A percentile compares a stretch with the other conserved stretches of the same genome.
Evolutionary conservation across 2,888 invertebrate species (phyloP).

Genomic region (Temnothorax unifasciatus): DNA sequence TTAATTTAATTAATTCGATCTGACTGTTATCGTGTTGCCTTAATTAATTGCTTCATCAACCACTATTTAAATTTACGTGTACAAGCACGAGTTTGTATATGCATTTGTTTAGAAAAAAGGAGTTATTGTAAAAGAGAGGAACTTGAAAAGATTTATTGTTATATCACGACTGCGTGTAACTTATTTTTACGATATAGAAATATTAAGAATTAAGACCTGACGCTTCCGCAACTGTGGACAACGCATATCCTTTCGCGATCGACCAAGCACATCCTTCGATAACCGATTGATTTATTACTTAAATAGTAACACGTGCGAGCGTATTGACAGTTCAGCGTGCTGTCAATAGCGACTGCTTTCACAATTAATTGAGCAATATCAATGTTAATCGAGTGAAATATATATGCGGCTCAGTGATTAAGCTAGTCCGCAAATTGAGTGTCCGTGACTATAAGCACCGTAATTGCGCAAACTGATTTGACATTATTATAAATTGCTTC

Average conservation of each 20-base stretch:
- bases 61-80: not conserved
- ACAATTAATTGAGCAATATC: conserved; percentile 55
- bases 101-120: not conserved
- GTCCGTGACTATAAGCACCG: conserved; percentile 18
- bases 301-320: conserved; percentile 47
- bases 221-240: not conserved
- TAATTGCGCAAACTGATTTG: conserved; percentile 38
- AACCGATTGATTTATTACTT: conserved; percentile 55
- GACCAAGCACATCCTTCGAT: conserved; percentile 20
- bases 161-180: not conserved
- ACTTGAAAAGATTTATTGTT: not conserved
- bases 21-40: not conserved
- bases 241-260: conserved; percentile 1
- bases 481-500: conserved; percentile 39
- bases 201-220: not conserved
- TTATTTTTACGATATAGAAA: not conserved
- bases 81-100: not conserved
- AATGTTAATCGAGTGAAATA: conserved; percentile 56
- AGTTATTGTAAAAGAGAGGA: not conserved
- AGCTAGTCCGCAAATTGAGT: conserved; percentile 44
- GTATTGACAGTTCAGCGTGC: conserved; percentile 46
- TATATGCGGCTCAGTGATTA: conserved; percentile 50
- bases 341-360: conserved; percentile 55
- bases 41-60: not conserved
- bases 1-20: not conserved